Evolutionary conservation across 2,888 invertebrate genomes (phyloP).

Genomic region (Watsonalla cultraria): DNA sequence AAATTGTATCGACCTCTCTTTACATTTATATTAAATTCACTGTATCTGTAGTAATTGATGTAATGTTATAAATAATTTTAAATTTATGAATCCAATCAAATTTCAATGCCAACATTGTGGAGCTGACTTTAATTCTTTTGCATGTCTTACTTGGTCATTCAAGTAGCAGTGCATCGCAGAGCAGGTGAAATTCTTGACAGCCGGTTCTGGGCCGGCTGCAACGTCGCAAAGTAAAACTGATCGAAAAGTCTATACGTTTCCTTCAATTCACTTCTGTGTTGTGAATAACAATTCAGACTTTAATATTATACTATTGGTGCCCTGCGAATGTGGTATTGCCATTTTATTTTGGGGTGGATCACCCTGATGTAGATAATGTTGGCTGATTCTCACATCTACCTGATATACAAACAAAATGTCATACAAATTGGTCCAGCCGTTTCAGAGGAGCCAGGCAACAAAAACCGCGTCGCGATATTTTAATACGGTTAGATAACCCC

Average conservation of each 20-base stretch:
- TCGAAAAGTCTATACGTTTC: conserved; percentile 36
- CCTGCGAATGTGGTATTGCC: background rate
- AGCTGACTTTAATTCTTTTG: background rate
- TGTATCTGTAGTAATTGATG: no score
- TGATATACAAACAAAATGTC: no score
- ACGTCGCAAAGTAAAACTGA: conserved; percentile 27
- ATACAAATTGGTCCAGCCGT: no score
- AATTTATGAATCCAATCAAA: background rate
- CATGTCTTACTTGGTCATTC: background rate
- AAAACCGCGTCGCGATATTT: no score
- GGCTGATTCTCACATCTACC: no score
- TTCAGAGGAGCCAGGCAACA: no score
- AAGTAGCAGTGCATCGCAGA: background rate
- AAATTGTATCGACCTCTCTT: no score
- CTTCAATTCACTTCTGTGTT: conserved; percentile 13
- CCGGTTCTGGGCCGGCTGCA: conserved; percentile 18
- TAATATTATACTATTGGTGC: background rate
- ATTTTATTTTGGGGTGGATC: no score
- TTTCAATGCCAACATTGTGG: conserved; percentile 6
- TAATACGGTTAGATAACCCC: no score
- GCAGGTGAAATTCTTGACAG: conserved; percentile 1
- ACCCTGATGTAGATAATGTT: no score
- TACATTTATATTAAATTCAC: no score
- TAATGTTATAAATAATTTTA: conserved; percentile 19
- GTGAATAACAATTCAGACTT: background rate